phyloP scores from a whole-genome alignment of 2,113 vertebrate genomes.

The Oriolus oriolus region DNA sequence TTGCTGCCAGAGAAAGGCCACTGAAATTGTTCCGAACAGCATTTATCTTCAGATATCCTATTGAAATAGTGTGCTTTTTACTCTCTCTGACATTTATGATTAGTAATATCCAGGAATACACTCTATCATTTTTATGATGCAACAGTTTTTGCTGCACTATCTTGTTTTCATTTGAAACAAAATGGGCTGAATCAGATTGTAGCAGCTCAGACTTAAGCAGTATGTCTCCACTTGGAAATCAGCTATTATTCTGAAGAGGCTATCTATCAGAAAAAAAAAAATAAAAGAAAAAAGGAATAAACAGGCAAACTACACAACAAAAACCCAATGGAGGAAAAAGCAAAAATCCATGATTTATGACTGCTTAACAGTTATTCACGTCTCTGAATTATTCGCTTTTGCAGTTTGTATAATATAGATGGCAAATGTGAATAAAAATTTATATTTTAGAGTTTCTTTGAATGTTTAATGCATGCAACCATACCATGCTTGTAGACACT shows the following conservation, averaged over 20 bases:
- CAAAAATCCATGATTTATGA: neutral
- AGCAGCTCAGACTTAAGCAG: neutral
- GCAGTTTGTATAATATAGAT: neutral
- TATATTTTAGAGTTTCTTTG: neutral
- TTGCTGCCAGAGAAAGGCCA: neutral
- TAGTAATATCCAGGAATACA: neutral
- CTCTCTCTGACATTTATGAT: neutral
- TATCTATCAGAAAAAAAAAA: neutral
- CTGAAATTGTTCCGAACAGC: neutral
- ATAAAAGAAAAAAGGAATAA: neutral
- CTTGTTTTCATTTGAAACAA: conserved; percentile 18
- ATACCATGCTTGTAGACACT: neutral
- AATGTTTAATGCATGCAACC: neutral
- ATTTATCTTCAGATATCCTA: neutral
- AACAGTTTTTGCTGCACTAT: neutral
- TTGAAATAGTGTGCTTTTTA: neutral
- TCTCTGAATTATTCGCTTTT: neutral
- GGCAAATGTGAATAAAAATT: neutral
- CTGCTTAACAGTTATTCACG: neutral
- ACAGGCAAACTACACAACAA: neutral
- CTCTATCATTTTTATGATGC: neutral
- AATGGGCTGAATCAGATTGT: neutral
- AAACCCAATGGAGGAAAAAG: neutral
- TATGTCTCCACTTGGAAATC: neutral
- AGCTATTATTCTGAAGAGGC: neutral